Base-by-base conservation (phyloP, 2,888 invertebrate genomes). In the Spicauda simplicius region DNA sequence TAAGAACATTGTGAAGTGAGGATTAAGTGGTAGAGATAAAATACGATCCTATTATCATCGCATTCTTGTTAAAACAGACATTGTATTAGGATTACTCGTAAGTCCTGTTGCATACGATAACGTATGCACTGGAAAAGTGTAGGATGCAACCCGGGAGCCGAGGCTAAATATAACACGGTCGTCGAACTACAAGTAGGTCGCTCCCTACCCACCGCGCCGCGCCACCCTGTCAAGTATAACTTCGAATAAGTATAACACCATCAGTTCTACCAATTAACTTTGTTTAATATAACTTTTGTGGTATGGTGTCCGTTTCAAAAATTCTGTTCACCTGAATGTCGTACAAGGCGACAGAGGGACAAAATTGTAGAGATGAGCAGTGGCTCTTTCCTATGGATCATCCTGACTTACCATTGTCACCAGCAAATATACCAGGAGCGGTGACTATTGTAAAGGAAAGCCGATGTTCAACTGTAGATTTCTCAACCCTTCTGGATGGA, bases 81-180 rank as follows among this genome's bases (percentile, higher is more conserved):
- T 45, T 45, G 45, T 72, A 25, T 25, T 25, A 60, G 72, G 73
- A 77, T 80, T 77, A 77, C 75, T 79, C 71, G 74, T 68, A 71
- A 74, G 74, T 60, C 50, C 72, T 72, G 69, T 72, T 71, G 60
- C 63, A 66, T 70, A 73, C 74, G 80, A 81, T 84, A 84, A 81
- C 79, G 78, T 82, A 80, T 87, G 85, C 83, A 85, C 76, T 82
- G 78, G 79, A 75, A 80, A 83, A 82, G 81, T 82, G 85, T 83
- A 83, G 85, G 81, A 80, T 88, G 87, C 87, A 87, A 69, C 71
- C 76, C 77, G 78, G 72, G 84, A 78, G 78, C 80, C 74, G 75
- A 74, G 70, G 83, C 89, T 91, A 90, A 89, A 92, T 91, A 89
- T 91, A 91, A 81, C 80, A 72, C 87, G 91, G 91, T 85, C 90